phyloP scores from a whole-genome alignment of 2,113 vertebrate species.

The Furnarius figulus region DNA sequence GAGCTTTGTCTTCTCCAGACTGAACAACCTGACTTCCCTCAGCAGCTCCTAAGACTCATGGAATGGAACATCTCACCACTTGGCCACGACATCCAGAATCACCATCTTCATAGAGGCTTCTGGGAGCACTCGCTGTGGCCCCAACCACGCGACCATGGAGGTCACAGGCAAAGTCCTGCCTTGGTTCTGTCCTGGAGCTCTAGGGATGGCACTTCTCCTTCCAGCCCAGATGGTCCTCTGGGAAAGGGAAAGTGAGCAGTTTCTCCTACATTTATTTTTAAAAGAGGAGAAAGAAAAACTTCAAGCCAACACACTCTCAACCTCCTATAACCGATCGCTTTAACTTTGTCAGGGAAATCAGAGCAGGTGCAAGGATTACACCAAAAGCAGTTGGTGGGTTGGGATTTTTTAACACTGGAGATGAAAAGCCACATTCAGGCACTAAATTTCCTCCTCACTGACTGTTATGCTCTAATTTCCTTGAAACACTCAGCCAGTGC shows the following conservation, averaged over 20 bases:
- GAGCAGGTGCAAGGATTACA: not conserved
- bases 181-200: not conserved
- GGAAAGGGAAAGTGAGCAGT: not conserved
- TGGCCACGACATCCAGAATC: not conserved
- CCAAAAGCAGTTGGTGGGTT: not conserved
- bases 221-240: not conserved
- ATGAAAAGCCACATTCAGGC: not conserved
- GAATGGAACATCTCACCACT: not conserved
- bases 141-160: rapidly evolving
- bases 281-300: not conserved
- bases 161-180: not conserved
- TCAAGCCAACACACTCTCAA: not conserved
- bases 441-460: not conserved
- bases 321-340: not conserved
- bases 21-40: not conserved
- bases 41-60: not conserved
- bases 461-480: not conserved
- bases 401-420: not conserved
- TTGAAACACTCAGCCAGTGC: not conserved
- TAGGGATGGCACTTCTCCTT: not conserved
- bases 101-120: not conserved
- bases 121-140: not conserved
- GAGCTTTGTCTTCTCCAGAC: not conserved
- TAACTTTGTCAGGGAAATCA: not conserved
- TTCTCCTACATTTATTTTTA: not conserved